Conservation (phyloP, 2,797 vertebrate genomes). For the Emydoidea blandingii region DNA sequence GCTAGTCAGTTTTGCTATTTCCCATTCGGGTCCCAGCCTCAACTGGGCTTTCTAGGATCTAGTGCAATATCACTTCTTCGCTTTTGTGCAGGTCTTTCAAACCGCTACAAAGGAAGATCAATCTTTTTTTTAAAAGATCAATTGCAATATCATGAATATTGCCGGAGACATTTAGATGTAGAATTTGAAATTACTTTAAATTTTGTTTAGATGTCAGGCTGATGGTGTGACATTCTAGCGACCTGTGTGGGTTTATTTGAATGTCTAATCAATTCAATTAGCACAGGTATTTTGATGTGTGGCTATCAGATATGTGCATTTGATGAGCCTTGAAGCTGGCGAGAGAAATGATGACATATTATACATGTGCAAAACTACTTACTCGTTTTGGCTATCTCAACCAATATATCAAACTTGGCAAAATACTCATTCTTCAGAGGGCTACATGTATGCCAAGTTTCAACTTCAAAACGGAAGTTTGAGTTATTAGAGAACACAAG, state of each 20-base stretch:
- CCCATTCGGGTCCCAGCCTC: not conserved
- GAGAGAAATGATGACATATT: not conserved
- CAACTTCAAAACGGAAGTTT: not conserved
- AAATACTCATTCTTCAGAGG: not conserved
- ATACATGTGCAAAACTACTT: fast-evolving
- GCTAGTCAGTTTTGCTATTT: not conserved
- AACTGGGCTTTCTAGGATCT: not conserved
- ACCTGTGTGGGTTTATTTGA: not conserved
- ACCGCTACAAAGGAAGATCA: not conserved
- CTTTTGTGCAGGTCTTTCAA: not conserved
- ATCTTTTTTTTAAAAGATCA: not conserved
- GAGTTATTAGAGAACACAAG: not conserved
- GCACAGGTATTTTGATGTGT: not conserved
- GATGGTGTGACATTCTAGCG: not conserved
- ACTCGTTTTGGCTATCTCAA: not conserved
- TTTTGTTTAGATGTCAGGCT: slow-evolving; percentile 1
- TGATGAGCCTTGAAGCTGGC: fast-evolving
- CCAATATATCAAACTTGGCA: slow-evolving; percentile 4
- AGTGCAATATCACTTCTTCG: not conserved
- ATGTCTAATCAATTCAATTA: not conserved
- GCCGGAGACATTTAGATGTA: not conserved
- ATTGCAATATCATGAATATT: not conserved
- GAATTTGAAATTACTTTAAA: not conserved
- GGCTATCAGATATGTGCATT: fast-evolving
- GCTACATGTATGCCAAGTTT: not conserved